phyloP scores from a whole-genome alignment of 2,888 invertebrate genomes.

The Coecobrya sp. region DNA sequence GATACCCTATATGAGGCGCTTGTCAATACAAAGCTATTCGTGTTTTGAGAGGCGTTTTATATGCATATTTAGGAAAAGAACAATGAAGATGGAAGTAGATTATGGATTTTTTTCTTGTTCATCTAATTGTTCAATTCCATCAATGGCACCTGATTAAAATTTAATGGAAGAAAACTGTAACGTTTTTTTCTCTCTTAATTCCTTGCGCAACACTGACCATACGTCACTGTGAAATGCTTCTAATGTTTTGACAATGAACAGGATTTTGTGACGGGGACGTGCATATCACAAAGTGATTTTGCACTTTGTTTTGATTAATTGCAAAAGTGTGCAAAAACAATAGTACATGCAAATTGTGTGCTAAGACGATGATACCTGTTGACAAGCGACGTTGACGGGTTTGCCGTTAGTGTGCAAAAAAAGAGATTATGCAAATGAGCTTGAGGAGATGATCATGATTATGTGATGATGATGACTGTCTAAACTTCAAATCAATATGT shows the following conservation, averaged over 20 bases:
- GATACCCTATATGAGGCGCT: background rate
- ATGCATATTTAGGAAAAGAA: background rate
- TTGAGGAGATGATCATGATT: constrained; percentile 9
- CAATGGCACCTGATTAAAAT: background rate
- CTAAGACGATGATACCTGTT: constrained; percentile 7
- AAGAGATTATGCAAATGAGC: constrained; percentile 49
- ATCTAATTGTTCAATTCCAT: background rate
- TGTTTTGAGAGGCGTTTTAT: background rate
- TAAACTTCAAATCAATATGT: constrained; percentile 65
- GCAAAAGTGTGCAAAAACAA: constrained; percentile 23
- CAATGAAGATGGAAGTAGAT: background rate
- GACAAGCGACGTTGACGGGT: background rate
- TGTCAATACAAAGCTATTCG: background rate
- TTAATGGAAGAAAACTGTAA: constrained; percentile 51
- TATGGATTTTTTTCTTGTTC: background rate
- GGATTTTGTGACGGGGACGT: too few relatives aligned
- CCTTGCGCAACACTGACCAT: background rate
- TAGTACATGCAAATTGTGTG: constrained; percentile 18
- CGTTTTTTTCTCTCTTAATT: background rate
- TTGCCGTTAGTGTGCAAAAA: background rate
- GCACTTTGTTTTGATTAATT: background rate
- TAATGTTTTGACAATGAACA: background rate
- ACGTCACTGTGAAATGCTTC: background rate
- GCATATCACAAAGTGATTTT: background rate
- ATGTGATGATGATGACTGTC: constrained; percentile 50